Base-by-base conservation (phyloP, 2,113 vertebrate genomes). In the Alligator mississippiensis region DNA sequence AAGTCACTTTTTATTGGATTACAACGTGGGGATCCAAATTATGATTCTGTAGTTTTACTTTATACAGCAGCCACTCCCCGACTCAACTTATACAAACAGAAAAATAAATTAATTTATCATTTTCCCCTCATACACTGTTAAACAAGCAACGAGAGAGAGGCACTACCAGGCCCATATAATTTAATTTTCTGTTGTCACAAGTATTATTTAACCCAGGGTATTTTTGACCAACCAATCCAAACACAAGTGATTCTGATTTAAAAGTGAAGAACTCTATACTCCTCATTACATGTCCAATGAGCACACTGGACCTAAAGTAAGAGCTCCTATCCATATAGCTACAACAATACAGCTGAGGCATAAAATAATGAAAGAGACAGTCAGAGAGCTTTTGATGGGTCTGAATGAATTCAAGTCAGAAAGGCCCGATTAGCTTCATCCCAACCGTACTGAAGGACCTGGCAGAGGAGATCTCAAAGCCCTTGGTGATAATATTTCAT, bases 221-320 rank as follows among this genome's bases (percentile, higher is more conserved):
- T 38, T 66, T 55, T 30, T 86, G 9, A 72, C 18, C 21, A 68
- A 92, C 28, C 38, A 25, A 64, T 6, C 68, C 59, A 61, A 86
- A 68, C 27, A 15, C 11, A 81, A 16, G n/a, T 16, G 27, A 57
- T 16, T 79, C 22, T 27, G 77, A 62, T 0, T 77, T 74, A 85
- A 78, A 84, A 47, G 47, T 6, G 13, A 93, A 58, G 77, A 66
- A 89, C 9, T 1, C 16, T n/a, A 70, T 59, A 61, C 59, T 68
- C 62, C 87, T 82, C 82, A 27, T 62, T 58, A 91, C 11, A 59
- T 66, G 77, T 74, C 58, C 72, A 84, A 55, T 63, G 11, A 28
- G 82, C 57, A 30, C 58, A 92, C 3, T 57, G 17, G 80, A 68
- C 1, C 38, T 27, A 95, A 81, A 89, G 87, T 81, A 87, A 79